Conservation (phyloP, 1,140 invertebrate genomes). For the Triops longicaudatus region DNA sequence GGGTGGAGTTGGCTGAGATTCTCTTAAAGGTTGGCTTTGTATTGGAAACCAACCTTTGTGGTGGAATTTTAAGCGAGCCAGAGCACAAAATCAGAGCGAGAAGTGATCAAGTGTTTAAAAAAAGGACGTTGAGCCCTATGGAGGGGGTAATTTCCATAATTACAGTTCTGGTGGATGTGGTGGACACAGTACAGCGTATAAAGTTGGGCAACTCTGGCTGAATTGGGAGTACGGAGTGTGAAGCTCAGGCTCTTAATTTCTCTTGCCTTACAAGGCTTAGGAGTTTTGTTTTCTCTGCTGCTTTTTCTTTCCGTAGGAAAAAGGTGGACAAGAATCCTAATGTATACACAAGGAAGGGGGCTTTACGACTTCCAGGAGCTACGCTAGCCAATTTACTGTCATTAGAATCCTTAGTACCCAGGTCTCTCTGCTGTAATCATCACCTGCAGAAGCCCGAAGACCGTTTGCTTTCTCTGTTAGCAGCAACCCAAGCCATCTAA, state of each 20-base stretch:
- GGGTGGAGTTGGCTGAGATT: neutral
- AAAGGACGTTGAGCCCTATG: neutral
- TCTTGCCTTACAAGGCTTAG: neutral
- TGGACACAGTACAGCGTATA: neutral
- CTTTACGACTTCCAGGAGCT: conserved; percentile 6
- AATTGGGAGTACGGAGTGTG: neutral
- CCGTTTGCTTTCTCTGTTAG: neutral
- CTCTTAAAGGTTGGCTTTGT: neutral
- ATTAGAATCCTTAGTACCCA: neutral
- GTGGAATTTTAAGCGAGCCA: no score
- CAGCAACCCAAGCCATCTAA: neutral
- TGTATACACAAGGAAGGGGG: neutral
- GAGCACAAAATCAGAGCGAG: neutral
- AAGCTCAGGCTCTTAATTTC: neutral
- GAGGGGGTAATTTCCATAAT: neutral
- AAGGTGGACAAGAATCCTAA: neutral
- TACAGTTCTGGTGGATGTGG: neutral
- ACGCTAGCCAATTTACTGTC: conserved; percentile 4
- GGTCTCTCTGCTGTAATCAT: neutral
- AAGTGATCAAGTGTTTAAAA: neutral
- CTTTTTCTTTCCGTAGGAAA: no score
- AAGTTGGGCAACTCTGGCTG: neutral
- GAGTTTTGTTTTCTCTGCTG: no score
- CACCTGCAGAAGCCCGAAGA: neutral
- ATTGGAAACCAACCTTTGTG: no score